Evolutionary conservation across 2,113 vertebrate genomes (phyloP), one percentile per base, ranked within the genome.

Genomic region (Garra rufa): DNA sequence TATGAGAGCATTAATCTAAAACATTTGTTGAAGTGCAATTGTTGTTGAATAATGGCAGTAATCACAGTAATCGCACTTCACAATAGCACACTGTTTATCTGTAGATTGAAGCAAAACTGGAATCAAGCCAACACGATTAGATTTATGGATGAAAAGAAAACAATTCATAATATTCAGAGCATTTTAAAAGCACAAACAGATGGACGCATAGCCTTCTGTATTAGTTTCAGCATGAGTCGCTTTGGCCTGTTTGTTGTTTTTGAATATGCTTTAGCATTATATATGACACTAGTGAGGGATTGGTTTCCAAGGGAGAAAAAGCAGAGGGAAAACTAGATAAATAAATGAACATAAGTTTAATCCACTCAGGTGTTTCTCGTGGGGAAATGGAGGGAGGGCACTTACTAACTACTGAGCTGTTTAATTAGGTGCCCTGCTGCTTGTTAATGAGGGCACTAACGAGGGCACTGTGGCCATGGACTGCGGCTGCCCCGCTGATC

Each of bases 401-500:
- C 87, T 91, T 89, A 89, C 83, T 84, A 46, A 85, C 88, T 87
- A 81, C 89, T 83, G 87, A 89, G 87, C 86, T 83, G 85, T 86
- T 91, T 91, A 93, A 93, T 94, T 88, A 92, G 91, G 86, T 48
- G 57, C 30, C 91, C 90, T 59, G 87, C 90, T 82, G 92, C 85
- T 91, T 83, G 50, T 89, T 94, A 94, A 94, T 83, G 91, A 93
- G 92, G 84, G 92, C 86, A 76, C 89, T 91, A 91, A 93, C 65
- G 44, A 89, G 87, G 86, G 84, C 70, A 84, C 13, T 9, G 52
- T 46, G 57, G 74, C 55, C 52, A 43, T 73, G 71, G 73, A 85
- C 75, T 75, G 71, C 43, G 21, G 24, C 85, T 88, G 69, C 92
- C 91, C 85, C 78, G 89, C 91, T 77, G 91, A 83, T 91, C 44